These are phyloP conservation scores for Motacilla tschutschensis DNA, from an alignment of 2,113 vertebrate genomes.

Conservation along the genomic window DNA sequence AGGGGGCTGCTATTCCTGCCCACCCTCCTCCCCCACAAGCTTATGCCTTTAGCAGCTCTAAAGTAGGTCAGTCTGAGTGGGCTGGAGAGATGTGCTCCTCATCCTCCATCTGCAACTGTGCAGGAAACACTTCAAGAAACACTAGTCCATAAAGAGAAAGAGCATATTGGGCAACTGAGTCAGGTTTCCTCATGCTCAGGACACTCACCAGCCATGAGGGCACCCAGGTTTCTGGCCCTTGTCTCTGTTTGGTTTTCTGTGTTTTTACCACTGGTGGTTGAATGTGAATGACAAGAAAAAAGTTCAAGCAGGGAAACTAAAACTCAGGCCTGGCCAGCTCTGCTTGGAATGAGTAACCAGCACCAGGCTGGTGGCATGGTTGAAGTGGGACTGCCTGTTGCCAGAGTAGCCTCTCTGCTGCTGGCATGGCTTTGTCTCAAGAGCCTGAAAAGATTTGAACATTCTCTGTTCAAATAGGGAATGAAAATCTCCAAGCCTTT, in stretches of 20 bases:
- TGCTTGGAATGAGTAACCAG: background rate
- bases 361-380: background rate
- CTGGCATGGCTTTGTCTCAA: background rate
- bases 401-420: background rate
- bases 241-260: background rate
- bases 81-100: background rate
- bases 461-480: background rate
- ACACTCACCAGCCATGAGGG: background rate
- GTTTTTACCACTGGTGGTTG: background rate
- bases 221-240: background rate
- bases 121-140: background rate
- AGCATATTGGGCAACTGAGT: background rate
- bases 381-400: background rate
- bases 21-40: no score
- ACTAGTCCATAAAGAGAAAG: background rate
- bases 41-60: background rate
- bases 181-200: slow-evolving; percentile 5
- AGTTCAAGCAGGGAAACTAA: background rate
- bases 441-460: background rate
- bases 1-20: background rate
- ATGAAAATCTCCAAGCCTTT: background rate
- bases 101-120: background rate
- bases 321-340: background rate
- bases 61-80: slow-evolving; percentile 22
- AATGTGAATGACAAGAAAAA: background rate